Percentiles rank a stretch among this genome's conserved stretches.
Conservation (phyloP, 2,113 vertebrate genomes). For the Zapornia atra region DNA sequence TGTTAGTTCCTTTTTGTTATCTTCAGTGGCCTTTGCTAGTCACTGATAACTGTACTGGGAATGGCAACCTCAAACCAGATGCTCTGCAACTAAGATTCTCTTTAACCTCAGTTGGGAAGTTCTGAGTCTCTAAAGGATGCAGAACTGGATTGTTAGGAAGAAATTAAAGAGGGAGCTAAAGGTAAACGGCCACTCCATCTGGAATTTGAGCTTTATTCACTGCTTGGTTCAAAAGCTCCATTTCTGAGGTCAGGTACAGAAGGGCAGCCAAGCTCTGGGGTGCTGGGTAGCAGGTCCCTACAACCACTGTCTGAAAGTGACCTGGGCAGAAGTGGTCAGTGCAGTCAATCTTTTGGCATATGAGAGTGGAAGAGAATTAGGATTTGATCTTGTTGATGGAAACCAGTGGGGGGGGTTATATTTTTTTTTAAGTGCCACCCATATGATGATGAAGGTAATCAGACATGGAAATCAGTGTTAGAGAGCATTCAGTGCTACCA, state of each 20-base stretch:
- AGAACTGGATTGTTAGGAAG: background rate
- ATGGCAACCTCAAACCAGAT: background rate
- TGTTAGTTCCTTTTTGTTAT: background rate
- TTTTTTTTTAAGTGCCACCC: constrained; percentile 28
- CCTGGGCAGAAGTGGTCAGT: background rate
- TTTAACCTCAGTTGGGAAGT: background rate
- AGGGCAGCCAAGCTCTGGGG: background rate
- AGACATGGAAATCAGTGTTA: constrained; percentile 30
- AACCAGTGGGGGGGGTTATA: constrained; percentile 37
- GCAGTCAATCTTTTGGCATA: background rate
- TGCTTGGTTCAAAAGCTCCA: background rate
- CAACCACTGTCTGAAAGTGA: background rate
- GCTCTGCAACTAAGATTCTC: background rate
- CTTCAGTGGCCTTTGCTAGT: background rate
- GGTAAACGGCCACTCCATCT: background rate
- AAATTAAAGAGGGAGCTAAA: background rate
- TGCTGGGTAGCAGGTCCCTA: background rate
- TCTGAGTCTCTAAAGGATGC: background rate
- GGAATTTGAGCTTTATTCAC: background rate
- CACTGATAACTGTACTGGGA: background rate
- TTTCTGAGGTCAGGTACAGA: background rate
- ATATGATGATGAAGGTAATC: constrained; percentile 33
- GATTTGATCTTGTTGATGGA: constrained; percentile 62
- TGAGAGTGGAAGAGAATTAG: constrained; percentile 74
- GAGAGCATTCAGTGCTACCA: background rate